Conservation (phyloP, 1,140 invertebrate genomes). For the Planococcus citri region DNA sequence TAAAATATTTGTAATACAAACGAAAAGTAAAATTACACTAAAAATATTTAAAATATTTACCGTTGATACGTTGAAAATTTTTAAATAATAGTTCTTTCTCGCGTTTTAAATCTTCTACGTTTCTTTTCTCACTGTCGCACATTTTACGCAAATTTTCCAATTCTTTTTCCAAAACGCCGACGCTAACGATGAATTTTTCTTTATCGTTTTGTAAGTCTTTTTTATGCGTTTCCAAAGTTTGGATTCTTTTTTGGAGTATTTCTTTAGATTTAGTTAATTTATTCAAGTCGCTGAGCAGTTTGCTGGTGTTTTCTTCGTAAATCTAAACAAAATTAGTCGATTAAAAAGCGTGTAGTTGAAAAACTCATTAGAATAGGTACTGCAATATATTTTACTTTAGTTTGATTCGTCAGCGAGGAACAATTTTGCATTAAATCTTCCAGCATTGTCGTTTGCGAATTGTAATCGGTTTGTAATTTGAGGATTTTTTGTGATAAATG, state of each 20-base stretch:
- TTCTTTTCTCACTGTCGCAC: background rate
- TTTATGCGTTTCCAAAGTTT: background rate
- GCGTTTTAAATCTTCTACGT: background rate
- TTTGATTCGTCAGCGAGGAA: background rate
- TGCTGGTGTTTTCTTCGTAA: constrained; percentile 12
- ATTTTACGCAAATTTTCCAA: background rate
- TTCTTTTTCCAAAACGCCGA: background rate
- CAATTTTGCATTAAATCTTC: background rate
- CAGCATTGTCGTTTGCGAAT: background rate
- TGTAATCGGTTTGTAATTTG: background rate
- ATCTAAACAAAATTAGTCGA: background rate
- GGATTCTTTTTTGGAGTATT: background rate
- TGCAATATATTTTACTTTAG: background rate
- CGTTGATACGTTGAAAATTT: background rate
- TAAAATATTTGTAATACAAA: background rate
- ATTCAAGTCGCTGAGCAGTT: background rate
- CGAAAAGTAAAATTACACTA: background rate
- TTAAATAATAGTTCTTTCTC: constrained; percentile 3
- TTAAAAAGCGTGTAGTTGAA: background rate
- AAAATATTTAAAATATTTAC: background rate
- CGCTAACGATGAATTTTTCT: background rate
- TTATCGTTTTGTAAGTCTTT: background rate
- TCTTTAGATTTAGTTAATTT: background rate
- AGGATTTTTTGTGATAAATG: constrained; percentile 13
- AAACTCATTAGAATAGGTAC: background rate